Base-by-base conservation (phyloP, 2,888 invertebrate genomes). In the Pachliopta kotzebuea region DNA sequence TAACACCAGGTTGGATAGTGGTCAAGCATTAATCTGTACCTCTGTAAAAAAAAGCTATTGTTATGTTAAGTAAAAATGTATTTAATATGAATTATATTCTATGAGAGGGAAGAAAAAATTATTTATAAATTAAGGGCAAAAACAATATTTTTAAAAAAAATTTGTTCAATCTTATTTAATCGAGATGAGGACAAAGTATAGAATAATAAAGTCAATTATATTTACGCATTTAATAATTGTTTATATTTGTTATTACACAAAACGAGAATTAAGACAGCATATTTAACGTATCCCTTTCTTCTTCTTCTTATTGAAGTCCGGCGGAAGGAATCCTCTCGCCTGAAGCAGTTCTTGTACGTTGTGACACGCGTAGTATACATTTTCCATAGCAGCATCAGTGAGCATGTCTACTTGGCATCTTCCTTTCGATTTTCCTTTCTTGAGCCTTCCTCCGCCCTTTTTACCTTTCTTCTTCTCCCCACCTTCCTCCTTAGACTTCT, bases 301-400 rank as follows among this genome's bases (percentile, higher is more conserved):
- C 84, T 97, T 97, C 83, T 97, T 97, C 86, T 96, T 97, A 73
- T 95, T 95, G 8, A 94, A 96, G 69, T 96, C 97, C 0, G 97
- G 96, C 94, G 98, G 98, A 37, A 96, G 95, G 82, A 98, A 98
- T 0, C 98, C 98, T 70, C 98, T 93, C 50, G 95, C 95, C 74
- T 94, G 95, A 18, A 98, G 86, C 14, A 98, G 93, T 78, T 98
- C 98, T 85, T 97, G 97, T 0, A 98, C 96, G 80, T 97, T 98
- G 79, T 98, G 98, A 72, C 98, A 98, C 0, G 96, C 97, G 77
- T 96, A 97, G 81, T 98, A 98, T 0, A 98, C 97, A 78, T 98
- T 98, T 71, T 97, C 96, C 97, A 98, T 98, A 0, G 97, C 98
- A 3, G 96, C 95, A 73, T 97, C 96, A 70, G 96, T 96, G 76